These are phyloP conservation scores for Sphyrna mokarran DNA, from an alignment of 2,113 vertebrate species.

Conservation along the genomic window DNA sequence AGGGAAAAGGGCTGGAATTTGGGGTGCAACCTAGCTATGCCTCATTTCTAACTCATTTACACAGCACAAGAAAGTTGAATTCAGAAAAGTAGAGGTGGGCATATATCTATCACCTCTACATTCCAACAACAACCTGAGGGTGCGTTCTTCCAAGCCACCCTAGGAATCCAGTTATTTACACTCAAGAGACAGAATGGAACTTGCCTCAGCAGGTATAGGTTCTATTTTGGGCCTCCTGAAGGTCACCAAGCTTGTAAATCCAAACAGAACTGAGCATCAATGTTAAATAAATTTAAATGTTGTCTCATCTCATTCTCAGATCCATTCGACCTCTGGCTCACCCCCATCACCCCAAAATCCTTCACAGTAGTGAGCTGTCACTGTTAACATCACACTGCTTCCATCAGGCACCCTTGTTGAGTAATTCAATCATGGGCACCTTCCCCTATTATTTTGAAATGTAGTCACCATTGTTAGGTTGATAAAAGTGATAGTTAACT, in stretches of 20 bases:
- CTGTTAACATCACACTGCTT: not conserved
- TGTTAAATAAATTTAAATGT: not conserved
- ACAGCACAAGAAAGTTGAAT: not conserved
- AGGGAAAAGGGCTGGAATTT: not conserved
- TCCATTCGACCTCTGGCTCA: not conserved
- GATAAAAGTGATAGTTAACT: not conserved
- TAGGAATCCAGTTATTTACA: not conserved
- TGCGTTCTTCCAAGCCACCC: not conserved
- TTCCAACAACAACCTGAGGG: not conserved
- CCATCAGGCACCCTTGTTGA: not conserved
- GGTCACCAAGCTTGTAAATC: not conserved
- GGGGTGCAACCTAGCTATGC: not conserved
- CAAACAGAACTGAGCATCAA: not conserved
- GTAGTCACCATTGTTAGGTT: not conserved
- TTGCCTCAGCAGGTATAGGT: not conserved
- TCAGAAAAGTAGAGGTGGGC: not conserved
- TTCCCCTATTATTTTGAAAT: not conserved
- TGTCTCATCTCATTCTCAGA: not conserved
- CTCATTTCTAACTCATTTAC: not conserved
- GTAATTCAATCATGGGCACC: not conserved
- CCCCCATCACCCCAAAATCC: no score
- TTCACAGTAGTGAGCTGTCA: not conserved
- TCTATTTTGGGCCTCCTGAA: not conserved
- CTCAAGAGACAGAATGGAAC: not conserved
- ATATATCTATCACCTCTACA: not conserved